These are phyloP conservation scores for Dolomedes plantarius DNA, from an alignment of 2,888 invertebrate genomes.

Conservation along the genomic window DNA sequence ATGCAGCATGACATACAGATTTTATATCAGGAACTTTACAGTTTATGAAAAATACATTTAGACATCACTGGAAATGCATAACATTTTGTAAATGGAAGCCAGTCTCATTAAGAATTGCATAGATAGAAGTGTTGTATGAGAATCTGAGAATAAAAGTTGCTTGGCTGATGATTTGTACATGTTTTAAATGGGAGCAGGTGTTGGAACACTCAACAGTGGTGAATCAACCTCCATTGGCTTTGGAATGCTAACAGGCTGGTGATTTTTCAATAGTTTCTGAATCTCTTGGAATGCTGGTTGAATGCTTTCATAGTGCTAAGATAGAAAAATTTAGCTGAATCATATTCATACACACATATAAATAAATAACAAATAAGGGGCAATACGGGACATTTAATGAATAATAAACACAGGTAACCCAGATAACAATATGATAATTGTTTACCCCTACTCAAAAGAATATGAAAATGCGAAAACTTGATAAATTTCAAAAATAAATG, in stretches of 20 bases:
- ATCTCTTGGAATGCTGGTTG: conserved; percentile 60
- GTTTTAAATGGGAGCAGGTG: conserved; percentile 62
- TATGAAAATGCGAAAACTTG: too few species aligned
- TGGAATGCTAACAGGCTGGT: conserved; percentile 53
- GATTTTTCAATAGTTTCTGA: conserved; percentile 58
- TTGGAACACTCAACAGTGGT: conserved; percentile 62
- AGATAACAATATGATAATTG: too few species aligned
- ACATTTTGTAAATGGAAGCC: not conserved
- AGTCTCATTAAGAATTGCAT: not conserved
- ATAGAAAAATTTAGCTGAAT: too few species aligned
- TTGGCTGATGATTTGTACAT: not conserved
- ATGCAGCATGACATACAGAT: too few species aligned
- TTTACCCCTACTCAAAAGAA: too few species aligned
- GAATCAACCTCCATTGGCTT: conserved; percentile 65
- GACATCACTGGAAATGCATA: not conserved
- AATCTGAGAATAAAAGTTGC: not conserved
- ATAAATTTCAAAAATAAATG: too few species aligned
- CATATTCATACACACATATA: too few species aligned
- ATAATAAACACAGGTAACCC: too few species aligned
- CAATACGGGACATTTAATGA: too few species aligned
- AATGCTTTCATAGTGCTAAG: conserved; percentile 63
- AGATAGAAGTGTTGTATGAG: not conserved
- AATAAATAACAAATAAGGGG: too few species aligned
- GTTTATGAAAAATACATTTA: too few species aligned
- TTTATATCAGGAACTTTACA: too few species aligned